Percentiles rank a stretch among this genome's conserved stretches.
These are phyloP conservation scores for Syrmaticus mikado DNA, from an alignment of 2,113 vertebrate species.

Conservation along the genomic window DNA sequence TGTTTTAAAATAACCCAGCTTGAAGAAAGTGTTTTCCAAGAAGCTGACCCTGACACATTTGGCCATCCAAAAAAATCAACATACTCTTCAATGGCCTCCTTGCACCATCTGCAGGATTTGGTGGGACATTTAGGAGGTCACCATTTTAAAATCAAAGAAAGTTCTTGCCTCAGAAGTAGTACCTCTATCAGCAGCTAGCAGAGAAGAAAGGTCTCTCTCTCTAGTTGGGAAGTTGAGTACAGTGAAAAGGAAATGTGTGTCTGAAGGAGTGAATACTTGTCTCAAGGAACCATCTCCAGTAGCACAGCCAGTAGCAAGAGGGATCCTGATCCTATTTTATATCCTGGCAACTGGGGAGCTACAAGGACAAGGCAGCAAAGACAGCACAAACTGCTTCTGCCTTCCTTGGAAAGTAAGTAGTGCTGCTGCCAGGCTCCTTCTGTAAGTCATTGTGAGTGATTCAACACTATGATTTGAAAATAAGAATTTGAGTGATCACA, in stretches of 20 bases:
- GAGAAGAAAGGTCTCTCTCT: constrained; percentile 20
- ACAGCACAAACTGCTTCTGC: not conserved
- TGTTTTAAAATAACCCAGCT: not conserved
- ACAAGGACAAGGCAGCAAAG: not conserved
- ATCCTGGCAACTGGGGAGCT: not conserved
- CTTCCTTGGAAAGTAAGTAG: not conserved
- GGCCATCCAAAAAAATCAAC: not conserved
- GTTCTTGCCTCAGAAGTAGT: not conserved
- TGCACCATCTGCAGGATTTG: constrained; percentile 45
- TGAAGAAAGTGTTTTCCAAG: constrained; percentile 1
- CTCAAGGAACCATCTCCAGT: not conserved
- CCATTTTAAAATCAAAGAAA: not conserved
- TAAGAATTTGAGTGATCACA: not conserved
- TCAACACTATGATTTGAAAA: not conserved
- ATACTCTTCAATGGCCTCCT: constrained; percentile 22
- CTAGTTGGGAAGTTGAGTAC: not conserved
- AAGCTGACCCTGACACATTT: not conserved
- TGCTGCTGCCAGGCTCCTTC: not conserved
- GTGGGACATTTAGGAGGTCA: constrained; percentile 23
- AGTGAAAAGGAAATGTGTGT: not conserved
- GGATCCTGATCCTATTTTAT: not conserved
- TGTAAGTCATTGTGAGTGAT: not conserved
- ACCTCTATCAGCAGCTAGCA: not conserved
- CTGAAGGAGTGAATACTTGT: not conserved
- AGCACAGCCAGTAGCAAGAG: not conserved